Evolutionary conservation across 2,888 invertebrate species (phyloP).

Genomic region (Eupithecia exiguata): DNA sequence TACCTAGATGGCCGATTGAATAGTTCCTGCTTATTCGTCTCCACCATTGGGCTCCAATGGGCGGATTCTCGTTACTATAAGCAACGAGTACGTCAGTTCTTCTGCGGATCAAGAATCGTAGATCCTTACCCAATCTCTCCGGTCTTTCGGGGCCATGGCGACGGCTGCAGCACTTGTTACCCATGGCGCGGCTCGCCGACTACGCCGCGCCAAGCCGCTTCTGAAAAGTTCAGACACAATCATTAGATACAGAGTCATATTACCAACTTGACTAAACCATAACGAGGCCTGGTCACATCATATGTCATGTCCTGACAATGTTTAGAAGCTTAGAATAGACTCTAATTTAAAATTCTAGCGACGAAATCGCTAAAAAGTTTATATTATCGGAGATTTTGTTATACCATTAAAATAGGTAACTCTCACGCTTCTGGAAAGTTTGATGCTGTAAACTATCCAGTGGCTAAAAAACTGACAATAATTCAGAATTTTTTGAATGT

Average conservation of each 20-base stretch:
- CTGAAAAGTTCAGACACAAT: constrained; percentile 59
- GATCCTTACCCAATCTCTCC: constrained; percentile 71
- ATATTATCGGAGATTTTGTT: too few species aligned
- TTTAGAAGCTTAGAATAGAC: too few species aligned
- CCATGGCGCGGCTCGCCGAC: constrained; percentile 87
- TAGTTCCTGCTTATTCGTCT: background rate
- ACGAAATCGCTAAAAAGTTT: too few species aligned
- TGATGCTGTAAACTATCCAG: too few species aligned
- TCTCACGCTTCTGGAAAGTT: too few species aligned
- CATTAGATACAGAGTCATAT: background rate
- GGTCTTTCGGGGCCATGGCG: constrained; percentile 89
- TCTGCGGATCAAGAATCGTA: background rate
- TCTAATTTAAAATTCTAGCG: too few species aligned
- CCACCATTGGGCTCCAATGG: background rate
- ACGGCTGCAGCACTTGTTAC: constrained; percentile 94
- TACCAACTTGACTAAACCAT: background rate
- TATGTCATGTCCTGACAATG: too few species aligned
- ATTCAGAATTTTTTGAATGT: too few species aligned
- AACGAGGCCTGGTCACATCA: background rate
- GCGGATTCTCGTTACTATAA: background rate
- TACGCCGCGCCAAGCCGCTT: constrained; percentile 80
- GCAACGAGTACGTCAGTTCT: background rate
- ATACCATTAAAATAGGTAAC: too few species aligned
- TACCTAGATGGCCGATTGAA: background rate
- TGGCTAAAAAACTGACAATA: too few species aligned